Conservation (phyloP, 2,113 vertebrate species). For the Brienomyrus brachyistius region DNA sequence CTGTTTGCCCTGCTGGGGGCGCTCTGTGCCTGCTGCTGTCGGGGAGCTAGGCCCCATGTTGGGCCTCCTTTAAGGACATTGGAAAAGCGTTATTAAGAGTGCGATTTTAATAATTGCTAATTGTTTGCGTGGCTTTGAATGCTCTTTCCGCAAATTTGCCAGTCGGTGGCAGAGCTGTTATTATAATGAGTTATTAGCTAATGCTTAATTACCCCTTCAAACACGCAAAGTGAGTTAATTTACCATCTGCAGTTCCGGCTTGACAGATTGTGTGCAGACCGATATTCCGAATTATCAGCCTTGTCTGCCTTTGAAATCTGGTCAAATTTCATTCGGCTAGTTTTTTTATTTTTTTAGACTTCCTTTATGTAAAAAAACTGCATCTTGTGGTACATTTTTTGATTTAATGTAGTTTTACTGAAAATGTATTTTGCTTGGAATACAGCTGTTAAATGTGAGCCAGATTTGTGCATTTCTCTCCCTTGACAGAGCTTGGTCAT, state of each 20-base stretch:
- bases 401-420: background rate
- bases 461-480: background rate
- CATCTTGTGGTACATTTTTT: background rate
- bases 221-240: conserved; percentile 16
- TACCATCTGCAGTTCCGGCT: conserved; percentile 3
- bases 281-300: background rate
- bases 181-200: conserved; percentile 10
- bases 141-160: background rate
- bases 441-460: background rate
- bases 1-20: background rate
- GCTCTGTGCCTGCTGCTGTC: background rate
- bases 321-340: background rate
- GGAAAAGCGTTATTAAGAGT: background rate
- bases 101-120: conserved; percentile 14
- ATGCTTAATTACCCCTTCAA: conserved; percentile 15
- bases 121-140: conserved; percentile 6
- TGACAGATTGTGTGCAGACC: conserved; percentile 3
- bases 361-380: background rate
- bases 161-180: conserved; percentile 1
- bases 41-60: background rate
- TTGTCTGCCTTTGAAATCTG: background rate
- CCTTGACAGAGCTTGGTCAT: background rate
- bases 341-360: background rate
- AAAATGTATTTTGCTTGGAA: background rate
- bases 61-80: background rate